A percentile compares a stretch with the other conserved stretches of the same genome.
Evolutionary conservation across 2,888 invertebrate genomes (phyloP).

Genomic region (Ypsolopha sequella): DNA sequence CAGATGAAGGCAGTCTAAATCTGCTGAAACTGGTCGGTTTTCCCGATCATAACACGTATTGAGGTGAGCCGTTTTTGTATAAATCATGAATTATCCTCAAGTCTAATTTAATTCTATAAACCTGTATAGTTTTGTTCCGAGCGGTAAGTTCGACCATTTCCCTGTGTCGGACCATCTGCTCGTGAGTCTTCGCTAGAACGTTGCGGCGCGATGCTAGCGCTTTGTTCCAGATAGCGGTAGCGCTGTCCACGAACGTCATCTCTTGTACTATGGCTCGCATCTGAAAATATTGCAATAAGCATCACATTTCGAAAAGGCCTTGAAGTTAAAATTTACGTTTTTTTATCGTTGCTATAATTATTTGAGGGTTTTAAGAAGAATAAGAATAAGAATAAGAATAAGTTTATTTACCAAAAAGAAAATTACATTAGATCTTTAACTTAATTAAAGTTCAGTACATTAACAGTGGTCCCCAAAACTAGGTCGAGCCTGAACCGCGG

Average conservation of each 20-base stretch:
- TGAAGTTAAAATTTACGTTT: neutral
- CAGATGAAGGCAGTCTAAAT: too few relatives aligned
- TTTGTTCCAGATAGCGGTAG: slow-evolving; percentile 31
- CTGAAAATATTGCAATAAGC: neutral
- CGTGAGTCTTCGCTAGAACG: slow-evolving; percentile 20
- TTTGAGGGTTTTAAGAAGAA: too few relatives aligned
- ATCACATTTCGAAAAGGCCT: neutral
- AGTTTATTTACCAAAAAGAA: too few relatives aligned
- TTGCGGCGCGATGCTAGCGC: slow-evolving; percentile 31
- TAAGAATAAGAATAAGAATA: too few relatives aligned
- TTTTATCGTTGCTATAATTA: neutral
- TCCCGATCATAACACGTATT: too few relatives aligned
- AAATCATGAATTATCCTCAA: too few relatives aligned
- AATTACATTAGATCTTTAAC: too few relatives aligned
- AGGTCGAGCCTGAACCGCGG: too few relatives aligned
- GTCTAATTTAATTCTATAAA: slow-evolving; percentile 8
- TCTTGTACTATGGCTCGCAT: neutral
- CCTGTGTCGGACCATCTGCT: slow-evolving; percentile 24
- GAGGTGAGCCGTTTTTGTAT: too few relatives aligned
- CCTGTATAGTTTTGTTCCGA: slow-evolving; percentile 51
- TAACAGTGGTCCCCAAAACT: too few relatives aligned
- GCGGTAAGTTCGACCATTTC: slow-evolving; percentile 28
- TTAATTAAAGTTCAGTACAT: too few relatives aligned
- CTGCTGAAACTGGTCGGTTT: too few relatives aligned
- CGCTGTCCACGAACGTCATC: slow-evolving; percentile 2